Conservation (phyloP, 23 tunicate species). For the Clavelina lepadiformis region DNA sequence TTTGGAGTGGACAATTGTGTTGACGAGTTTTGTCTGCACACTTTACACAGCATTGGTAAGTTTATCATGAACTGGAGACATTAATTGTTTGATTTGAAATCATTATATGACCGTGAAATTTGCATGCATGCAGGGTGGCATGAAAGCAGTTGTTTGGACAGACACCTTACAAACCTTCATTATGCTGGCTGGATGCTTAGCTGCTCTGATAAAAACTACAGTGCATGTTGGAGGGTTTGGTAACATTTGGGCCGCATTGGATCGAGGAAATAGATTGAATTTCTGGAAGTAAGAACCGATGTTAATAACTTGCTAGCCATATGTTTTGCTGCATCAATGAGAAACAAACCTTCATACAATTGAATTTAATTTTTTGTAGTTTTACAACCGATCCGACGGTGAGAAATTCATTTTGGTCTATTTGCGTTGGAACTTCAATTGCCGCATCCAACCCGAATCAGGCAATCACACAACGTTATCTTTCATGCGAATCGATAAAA, state of each 20-base stretch:
- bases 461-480: constrained; percentile 28
- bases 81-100: no score
- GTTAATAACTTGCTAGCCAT: no score
- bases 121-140: constrained; percentile 63
- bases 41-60: constrained; percentile 21
- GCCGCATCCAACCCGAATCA: constrained; percentile 10
- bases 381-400: constrained; percentile 30
- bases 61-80: no score
- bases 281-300: constrained; percentile 26
- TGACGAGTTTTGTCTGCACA: constrained; percentile 39
- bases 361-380: constrained; percentile 16
- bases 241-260: constrained; percentile 26
- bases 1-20: constrained; percentile 13
- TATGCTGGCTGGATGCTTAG: constrained; percentile 42
- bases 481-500: constrained; percentile 7
- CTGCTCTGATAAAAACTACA: constrained; percentile 27
- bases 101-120: no score
- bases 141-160: constrained; percentile 66
- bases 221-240: constrained; percentile 35
- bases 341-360: no score
- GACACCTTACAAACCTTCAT: constrained; percentile 42
- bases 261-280: constrained; percentile 43
- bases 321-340: no score
- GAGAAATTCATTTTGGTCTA: constrained; percentile 32
- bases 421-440: constrained; percentile 13